These are phyloP conservation scores for Sesia apiformis DNA, from an alignment of 2,888 invertebrate species.

Conservation along the genomic window DNA sequence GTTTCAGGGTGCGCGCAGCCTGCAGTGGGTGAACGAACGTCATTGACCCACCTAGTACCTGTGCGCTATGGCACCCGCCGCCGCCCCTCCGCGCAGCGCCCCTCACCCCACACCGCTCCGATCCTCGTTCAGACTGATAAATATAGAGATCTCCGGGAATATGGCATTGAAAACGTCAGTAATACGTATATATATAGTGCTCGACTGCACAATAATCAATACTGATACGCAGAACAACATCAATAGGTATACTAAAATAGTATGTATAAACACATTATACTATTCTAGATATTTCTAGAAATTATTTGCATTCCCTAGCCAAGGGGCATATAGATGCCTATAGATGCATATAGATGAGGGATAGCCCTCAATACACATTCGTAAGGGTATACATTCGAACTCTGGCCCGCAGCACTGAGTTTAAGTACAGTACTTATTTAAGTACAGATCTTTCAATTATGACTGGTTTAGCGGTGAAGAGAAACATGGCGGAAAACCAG, in stretches of 20 bases:
- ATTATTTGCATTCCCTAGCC: too few species aligned
- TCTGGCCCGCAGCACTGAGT: too few species aligned
- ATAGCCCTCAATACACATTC: too few species aligned
- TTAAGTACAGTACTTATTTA: too few species aligned
- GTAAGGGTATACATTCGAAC: too few species aligned
- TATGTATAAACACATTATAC: too few species aligned
- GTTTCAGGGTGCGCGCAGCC: conserved; percentile 44
- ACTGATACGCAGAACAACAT: background rate
- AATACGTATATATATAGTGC: background rate
- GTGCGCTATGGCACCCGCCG: conserved; percentile 21
- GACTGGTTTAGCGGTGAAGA: too few species aligned
- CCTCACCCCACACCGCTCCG: conserved; percentile 8
- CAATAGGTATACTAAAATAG: background rate
- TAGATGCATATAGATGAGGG: too few species aligned
- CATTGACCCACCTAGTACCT: conserved; percentile 59
- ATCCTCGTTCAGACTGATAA: conserved; percentile 30
- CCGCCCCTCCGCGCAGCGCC: conserved; percentile 10
- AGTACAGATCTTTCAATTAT: too few species aligned
- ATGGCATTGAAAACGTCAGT: conserved; percentile 51
- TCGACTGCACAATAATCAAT: background rate
- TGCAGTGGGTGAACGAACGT: conserved; percentile 61
- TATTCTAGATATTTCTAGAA: too few species aligned
- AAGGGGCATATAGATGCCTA: too few species aligned
- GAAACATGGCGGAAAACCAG: too few species aligned
- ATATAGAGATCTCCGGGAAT: conserved; percentile 51